Base-by-base conservation (phyloP, 2,113 vertebrate genomes). In the Amphilophus citrinellus region DNA sequence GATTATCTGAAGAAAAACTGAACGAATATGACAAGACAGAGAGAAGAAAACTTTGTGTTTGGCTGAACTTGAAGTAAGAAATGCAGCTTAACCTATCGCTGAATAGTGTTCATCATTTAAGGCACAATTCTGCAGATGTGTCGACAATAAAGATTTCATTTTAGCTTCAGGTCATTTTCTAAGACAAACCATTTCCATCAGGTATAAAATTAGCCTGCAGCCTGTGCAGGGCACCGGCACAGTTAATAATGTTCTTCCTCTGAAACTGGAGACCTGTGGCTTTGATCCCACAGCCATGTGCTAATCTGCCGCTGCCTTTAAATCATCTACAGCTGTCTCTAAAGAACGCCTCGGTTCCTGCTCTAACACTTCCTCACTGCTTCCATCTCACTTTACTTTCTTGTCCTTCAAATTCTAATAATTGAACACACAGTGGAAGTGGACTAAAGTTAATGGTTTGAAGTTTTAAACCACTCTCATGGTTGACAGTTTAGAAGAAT, bases 221-320 rank as follows among this genome's bases (percentile, higher is more conserved):
- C 4, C 57, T 53, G 53, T 10, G n/a, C 10, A 7, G 44, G 13
- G 39, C 53, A 30, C 62, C 76, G 68, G 47, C 17, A 39, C 47
- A 84, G 80, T 88, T 79, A 82, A 86, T 85, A 56, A 84, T 76
- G 71, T 87, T 65, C 71, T 68, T 13, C 42, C 71, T 80, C 27
- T 66, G 18, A 58, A 73, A 63, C 11, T 47, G 5, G 39, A 82
- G 66, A 61, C 35, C 17, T 32, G 20, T 17, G 1, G 42, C 50
- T 58, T 77, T 56, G 63, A 20, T 80, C 83, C 65, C 73, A 68
- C 20, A 66, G 32, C 37, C 57, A 50, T 17, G 35, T 75, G 14
- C 61, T 83, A 80, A 84, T 78, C 62, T 66, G 30, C 27, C 10
- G 11, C 66, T 78, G 71, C 44, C 65, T 91, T 79, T 61, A 50